Evolutionary conservation across 2,797 vertebrate genomes (phyloP).

Genomic region (Danio kyathit): DNA sequence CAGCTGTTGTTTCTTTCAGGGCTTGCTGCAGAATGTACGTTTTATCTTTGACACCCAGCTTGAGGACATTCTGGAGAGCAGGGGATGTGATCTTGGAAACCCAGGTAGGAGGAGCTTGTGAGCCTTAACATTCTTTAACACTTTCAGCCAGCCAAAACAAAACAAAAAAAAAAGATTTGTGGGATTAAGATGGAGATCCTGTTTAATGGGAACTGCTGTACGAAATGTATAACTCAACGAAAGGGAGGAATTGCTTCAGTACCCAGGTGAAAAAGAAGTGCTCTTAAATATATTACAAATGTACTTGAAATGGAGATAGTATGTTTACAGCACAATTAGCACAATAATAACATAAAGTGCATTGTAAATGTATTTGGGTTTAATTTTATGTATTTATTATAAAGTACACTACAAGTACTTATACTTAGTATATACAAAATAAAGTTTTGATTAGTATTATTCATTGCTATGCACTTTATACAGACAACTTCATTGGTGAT

Average conservation of each 20-base stretch:
- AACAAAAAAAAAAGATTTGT: not conserved
- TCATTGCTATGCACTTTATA: too few species aligned
- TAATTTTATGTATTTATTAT: too few species aligned
- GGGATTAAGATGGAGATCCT: slow-evolving; percentile 20
- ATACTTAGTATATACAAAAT: too few species aligned
- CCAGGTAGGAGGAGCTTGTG: slow-evolving; percentile 74
- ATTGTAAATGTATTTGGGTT: too few species aligned
- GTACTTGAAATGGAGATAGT: too few species aligned
- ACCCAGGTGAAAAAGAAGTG: not conserved
- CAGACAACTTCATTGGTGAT: too few species aligned
- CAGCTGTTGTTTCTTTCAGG: slow-evolving; percentile 71
- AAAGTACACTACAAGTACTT: too few species aligned
- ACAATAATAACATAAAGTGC: too few species aligned
- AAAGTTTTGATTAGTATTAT: too few species aligned
- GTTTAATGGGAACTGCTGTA: slow-evolving; percentile 35
- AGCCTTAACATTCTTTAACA: slow-evolving; percentile 33
- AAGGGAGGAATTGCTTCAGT: not conserved
- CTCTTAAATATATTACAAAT: too few species aligned
- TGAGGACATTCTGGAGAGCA: slow-evolving; percentile 82
- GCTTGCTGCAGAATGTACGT: slow-evolving; percentile 84
- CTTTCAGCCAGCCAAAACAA: slow-evolving; percentile 9
- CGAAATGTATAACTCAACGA: not conserved
- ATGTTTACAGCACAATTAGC: too few species aligned
- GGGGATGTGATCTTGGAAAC: slow-evolving; percentile 81
- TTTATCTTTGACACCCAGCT: slow-evolving; percentile 82